Conservation (phyloP, 2,797 vertebrate genomes). For the Strix occidentalis region DNA sequence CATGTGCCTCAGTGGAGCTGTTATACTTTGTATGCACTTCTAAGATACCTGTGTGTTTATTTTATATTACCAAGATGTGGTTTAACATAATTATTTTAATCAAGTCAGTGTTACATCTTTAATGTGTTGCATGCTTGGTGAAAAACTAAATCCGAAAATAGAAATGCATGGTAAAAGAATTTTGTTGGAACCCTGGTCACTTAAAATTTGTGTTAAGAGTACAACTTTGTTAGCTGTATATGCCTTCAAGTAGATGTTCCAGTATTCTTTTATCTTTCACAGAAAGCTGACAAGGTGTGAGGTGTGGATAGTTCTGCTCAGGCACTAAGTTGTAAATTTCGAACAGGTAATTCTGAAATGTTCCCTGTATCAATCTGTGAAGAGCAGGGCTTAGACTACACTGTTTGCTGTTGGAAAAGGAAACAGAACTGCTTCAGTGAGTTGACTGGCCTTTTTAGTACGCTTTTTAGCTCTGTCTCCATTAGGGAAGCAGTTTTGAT, state of each 20-base stretch:
- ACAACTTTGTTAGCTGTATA: background rate
- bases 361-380: slow-evolving; percentile 52
- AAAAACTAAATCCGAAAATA: background rate
- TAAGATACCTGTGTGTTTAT: background rate
- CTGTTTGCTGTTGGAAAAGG: background rate
- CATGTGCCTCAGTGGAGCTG: background rate
- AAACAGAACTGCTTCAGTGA: background rate
- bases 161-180: background rate
- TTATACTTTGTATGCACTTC: background rate
- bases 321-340: background rate
- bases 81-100: background rate
- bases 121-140: background rate
- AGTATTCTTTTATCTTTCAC: background rate
- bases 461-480: background rate
- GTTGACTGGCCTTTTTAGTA: background rate
- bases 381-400: background rate
- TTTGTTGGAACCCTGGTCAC: background rate
- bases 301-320: background rate
- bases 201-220: background rate
- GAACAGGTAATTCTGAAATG: background rate
- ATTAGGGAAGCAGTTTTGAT: background rate
- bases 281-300: background rate
- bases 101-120: background rate
- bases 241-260: background rate
- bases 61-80: background rate